Percentiles rank a stretch among this genome's conserved stretches.
phyloP scores from a whole-genome alignment of 2,113 vertebrate species.

The Probosciger aterrimus region DNA sequence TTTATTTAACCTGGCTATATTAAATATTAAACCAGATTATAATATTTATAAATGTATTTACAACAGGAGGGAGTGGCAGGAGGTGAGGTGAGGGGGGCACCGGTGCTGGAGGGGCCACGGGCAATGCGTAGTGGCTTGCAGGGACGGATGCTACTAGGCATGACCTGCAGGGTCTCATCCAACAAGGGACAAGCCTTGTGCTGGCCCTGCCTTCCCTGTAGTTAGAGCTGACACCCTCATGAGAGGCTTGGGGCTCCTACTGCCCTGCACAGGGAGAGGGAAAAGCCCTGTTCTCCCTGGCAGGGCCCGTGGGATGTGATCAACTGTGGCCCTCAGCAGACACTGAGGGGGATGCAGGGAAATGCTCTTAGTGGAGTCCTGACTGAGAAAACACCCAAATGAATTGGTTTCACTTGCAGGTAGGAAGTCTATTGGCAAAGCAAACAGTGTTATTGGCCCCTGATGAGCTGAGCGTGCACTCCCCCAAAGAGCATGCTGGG shows the following conservation, averaged over 20 bases:
- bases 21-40: slow-evolving; percentile 72
- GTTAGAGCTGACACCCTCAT: neutral
- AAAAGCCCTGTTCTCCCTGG: neutral
- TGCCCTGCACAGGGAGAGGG: neutral
- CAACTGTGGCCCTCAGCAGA: neutral
- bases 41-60: slow-evolving; percentile 56
- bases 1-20: slow-evolving; percentile 60
- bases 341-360: neutral
- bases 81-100: neutral
- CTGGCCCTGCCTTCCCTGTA: neutral
- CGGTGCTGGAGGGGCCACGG: rapidly evolving
- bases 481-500: neutral
- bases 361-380: neutral
- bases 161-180: neutral
- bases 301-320: neutral
- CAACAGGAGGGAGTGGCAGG: neutral
- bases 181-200: neutral
- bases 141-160: neutral
- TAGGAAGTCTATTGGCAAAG: neutral
- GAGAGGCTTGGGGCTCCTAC: neutral
- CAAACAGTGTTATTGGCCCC: neutral
- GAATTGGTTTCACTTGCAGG: neutral
- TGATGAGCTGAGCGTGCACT: neutral
- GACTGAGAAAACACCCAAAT: neutral
- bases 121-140: rapidly evolving